These are phyloP conservation scores for Bufotes viridis DNA, from an alignment of 2,797 vertebrate species.

Conservation along the genomic window DNA sequence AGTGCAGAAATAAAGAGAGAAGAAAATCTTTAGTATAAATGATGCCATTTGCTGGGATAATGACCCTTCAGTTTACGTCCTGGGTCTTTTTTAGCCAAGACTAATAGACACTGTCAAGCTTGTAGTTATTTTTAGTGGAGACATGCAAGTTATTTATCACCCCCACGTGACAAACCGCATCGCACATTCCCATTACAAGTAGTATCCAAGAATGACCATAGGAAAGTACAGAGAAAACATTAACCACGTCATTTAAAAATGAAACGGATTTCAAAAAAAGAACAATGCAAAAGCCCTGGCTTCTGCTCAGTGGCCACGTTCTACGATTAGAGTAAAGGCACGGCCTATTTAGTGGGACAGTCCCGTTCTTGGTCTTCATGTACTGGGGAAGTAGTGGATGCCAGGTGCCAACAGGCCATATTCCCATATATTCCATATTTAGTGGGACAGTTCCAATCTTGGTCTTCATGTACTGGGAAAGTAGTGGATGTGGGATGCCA, in stretches of 20 bases:
- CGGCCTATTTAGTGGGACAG: too few species aligned
- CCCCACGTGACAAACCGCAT: conserved; percentile 32
- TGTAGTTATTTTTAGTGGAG: conserved; percentile 41
- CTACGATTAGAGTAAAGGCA: neutral
- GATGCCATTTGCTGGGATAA: neutral
- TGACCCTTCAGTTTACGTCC: neutral
- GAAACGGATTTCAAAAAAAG: too few species aligned
- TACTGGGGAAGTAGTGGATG: too few species aligned
- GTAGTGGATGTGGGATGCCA: too few species aligned
- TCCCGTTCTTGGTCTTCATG: too few species aligned
- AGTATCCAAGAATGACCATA: neutral
- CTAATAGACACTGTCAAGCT: neutral
- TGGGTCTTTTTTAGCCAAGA: neutral
- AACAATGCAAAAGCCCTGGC: neutral
- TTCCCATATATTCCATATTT: too few species aligned
- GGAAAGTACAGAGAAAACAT: neutral
- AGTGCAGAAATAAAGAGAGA: too few species aligned
- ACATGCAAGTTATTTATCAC: conserved; percentile 38
- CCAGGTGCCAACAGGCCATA: too few species aligned
- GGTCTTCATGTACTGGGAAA: too few species aligned
- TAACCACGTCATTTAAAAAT: neutral
- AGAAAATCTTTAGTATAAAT: too few species aligned
- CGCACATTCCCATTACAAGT: conserved; percentile 28
- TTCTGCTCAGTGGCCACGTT: neutral
- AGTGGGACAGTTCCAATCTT: too few species aligned